These are phyloP conservation scores for Parelbella ahira DNA, from an alignment of 2,888 invertebrate species.

Conservation along the genomic window DNA sequence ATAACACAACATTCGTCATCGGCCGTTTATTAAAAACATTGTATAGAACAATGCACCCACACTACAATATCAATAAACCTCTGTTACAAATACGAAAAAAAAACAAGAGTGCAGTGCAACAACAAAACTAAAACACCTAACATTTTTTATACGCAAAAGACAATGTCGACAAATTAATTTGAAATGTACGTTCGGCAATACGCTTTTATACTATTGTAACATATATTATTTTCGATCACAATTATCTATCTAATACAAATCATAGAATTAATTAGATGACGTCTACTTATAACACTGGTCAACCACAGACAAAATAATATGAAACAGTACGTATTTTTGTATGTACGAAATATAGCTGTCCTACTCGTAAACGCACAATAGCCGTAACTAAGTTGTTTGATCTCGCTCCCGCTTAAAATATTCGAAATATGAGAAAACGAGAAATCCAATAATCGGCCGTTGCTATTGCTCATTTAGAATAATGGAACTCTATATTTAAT, in stretches of 20 bases:
- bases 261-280: conserved; percentile 15
- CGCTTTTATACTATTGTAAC: too few species aligned
- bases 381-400: too few species aligned
- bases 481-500: neutral
- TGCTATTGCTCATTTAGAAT: neutral
- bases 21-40: conserved; percentile 76
- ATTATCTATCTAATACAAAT: conserved; percentile 19
- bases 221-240: conserved; percentile 15
- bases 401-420: too few species aligned
- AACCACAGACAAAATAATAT: conserved; percentile 28
- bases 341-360: too few species aligned
- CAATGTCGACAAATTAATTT: conserved; percentile 28
- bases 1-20: conserved; percentile 48
- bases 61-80: conserved; percentile 69
- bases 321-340: conserved; percentile 7
- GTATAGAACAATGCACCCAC: conserved; percentile 61
- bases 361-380: too few species aligned
- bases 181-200: conserved; percentile 6
- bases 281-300: conserved; percentile 25
- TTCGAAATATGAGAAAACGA: too few species aligned
- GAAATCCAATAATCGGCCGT: too few species aligned
- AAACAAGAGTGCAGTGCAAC: conserved; percentile 71
- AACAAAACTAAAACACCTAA: conserved; percentile 58
- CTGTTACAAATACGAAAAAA: conserved; percentile 72
- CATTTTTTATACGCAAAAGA: conserved; percentile 36